Percentiles rank a stretch among this genome's conserved stretches.
These are phyloP conservation scores for Mobula hypostoma DNA, from an alignment of 2,113 vertebrate species.

Conservation along the genomic window DNA sequence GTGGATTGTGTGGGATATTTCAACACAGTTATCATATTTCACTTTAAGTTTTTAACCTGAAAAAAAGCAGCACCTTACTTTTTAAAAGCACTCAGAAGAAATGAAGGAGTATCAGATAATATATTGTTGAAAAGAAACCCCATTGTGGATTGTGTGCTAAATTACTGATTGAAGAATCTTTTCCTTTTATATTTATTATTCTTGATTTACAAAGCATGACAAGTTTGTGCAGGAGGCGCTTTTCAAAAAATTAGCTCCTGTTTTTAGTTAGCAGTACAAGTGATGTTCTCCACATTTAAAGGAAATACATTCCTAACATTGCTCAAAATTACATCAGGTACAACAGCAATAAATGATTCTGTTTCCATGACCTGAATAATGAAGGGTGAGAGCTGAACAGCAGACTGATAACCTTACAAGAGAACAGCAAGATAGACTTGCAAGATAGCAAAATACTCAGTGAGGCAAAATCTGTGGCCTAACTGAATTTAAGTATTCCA, in stretches of 20 bases:
- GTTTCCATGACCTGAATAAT: not conserved
- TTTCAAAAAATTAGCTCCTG: constrained; percentile 17
- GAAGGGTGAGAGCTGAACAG: not conserved
- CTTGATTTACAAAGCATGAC: constrained; percentile 22
- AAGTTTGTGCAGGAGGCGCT: not conserved
- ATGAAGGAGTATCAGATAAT: not conserved
- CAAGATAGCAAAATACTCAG: not conserved
- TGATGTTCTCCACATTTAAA: not conserved
- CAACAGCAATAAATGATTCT: not conserved
- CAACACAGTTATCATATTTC: not conserved
- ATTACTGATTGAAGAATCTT: not conserved
- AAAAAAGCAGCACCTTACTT: not conserved
- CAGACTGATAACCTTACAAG: not conserved
- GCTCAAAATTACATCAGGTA: constrained; percentile 18
- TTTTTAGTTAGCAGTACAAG: not conserved
- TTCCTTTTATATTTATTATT: not conserved
- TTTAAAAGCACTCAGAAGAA: not conserved
- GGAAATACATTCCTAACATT: not conserved
- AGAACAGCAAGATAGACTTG: not conserved
- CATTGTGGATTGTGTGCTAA: not conserved
- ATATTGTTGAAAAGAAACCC: not conserved
- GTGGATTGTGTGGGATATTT: not conserved
- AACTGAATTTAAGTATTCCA: too few relatives aligned
- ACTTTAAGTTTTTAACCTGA: not conserved
- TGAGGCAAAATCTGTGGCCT: not conserved